A percentile compares a stretch with the other conserved stretches of the same genome.
These are phyloP conservation scores for Salmo trutta DNA, from an alignment of 2,797 vertebrate genomes.

Conservation along the genomic window DNA sequence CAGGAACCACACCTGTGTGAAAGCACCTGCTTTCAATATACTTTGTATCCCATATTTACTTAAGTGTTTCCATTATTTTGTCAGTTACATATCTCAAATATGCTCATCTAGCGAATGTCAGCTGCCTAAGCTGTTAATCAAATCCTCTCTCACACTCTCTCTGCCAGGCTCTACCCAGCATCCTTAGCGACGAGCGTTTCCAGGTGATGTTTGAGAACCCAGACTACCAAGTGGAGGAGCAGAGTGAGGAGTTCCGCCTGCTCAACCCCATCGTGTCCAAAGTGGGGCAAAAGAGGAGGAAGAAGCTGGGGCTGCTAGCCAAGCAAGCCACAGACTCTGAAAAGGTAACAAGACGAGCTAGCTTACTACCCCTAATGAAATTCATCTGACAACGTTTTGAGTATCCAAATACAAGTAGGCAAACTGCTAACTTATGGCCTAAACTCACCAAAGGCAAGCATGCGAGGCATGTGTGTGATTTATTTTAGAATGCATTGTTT, in stretches of 20 bases:
- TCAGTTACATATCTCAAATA: not conserved
- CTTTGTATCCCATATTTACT: too few relatives aligned
- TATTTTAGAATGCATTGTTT: too few relatives aligned
- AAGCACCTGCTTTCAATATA: too few relatives aligned
- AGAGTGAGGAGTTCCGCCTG: constrained; percentile 94
- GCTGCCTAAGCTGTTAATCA: not conserved
- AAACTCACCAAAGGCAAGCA: too few relatives aligned
- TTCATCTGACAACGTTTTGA: too few relatives aligned
- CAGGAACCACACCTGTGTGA: too few relatives aligned
- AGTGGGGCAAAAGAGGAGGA: constrained; percentile 88
- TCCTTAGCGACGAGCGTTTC: constrained; percentile 92
- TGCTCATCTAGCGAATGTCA: not conserved
- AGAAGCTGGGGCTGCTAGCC: constrained; percentile 83
- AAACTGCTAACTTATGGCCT: too few relatives aligned
- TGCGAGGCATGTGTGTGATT: too few relatives aligned
- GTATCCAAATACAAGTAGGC: too few relatives aligned
- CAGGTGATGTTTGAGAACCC: constrained; percentile 99
- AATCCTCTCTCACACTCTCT: constrained; percentile 1
- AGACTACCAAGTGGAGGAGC: constrained; percentile 95
- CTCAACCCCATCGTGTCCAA: constrained; percentile 98
- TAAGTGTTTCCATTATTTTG: not conserved
- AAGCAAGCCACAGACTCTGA: constrained; percentile 68
- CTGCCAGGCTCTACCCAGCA: constrained; percentile 82
- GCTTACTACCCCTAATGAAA: not conserved
- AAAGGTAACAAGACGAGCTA: constrained; percentile 70